Base-by-base conservation (phyloP, 2,797 vertebrate species). In the Lacerta viridis region DNA sequence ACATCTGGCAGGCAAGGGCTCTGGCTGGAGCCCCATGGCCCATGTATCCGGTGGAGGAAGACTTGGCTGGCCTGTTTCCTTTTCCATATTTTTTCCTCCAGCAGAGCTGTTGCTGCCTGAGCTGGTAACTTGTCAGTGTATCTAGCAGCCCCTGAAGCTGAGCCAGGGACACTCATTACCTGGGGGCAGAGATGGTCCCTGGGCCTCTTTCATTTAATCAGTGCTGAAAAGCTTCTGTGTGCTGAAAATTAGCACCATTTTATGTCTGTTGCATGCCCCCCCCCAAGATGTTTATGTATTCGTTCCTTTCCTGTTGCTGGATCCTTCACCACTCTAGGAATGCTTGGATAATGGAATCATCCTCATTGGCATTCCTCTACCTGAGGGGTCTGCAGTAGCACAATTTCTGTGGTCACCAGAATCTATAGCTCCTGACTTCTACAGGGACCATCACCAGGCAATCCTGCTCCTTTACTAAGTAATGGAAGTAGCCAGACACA, bases 1-100 rank as follows among this genome's bases (percentile, higher is more conserved):
- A 78, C 84, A 87, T 87, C 85, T 95, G 94, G 94, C 95, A 89
- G 71, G 4, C 68, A 71, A 75, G 72, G 29, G 69, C 36, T 23
- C 75, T 93, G 94, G 25, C 77, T 74, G 15, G 69, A 80, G 17
- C 39, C 29, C 81, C 43, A 3, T 41, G 36, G 55, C 41, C 41
- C 78, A 76, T n/a, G 33, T 74, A 80, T 79, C 80, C 39, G 36
- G 50, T 71, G 75, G 80, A 46, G 46, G 59, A 68, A 69, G 39
- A 36, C 72, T 33, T 59, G 72, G 10, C 46, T 23, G 79, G 43
- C 88, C 50, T n/a, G 43, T 29, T 78, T 79, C 74, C 7, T 71
- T 87, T 83, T 46, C 74, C 50, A 80, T 68, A 18, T 61, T 61
- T 13, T 7, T 79, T 79, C 50, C 50, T 81, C 50, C 61, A 71